A percentile compares a stretch with the other conserved stretches of the same genome.
phyloP scores from a whole-genome alignment of 2,797 vertebrate species.

The Anableps anableps region DNA sequence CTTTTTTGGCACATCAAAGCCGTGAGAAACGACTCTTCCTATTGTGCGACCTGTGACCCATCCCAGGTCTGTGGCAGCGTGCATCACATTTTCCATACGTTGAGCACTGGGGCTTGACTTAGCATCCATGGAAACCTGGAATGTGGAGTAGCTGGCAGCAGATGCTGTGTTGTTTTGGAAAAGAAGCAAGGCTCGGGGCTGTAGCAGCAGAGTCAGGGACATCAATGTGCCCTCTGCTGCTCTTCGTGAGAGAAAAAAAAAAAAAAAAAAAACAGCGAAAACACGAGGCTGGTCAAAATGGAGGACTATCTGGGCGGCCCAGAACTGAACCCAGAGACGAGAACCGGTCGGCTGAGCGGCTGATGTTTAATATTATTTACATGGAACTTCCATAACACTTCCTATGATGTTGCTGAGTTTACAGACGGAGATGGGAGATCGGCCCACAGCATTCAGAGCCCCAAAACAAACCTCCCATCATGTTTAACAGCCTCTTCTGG shows the following conservation, averaged over 20 bases:
- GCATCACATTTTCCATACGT: constrained; percentile 70
- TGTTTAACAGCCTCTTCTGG: constrained; percentile 52
- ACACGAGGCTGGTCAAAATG: constrained; percentile 72
- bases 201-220: constrained; percentile 67
- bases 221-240: constrained; percentile 76
- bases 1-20: constrained; percentile 19
- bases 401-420: constrained; percentile 62
- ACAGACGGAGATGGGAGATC: constrained; percentile 40
- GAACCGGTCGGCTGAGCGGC: constrained; percentile 19
- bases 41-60: constrained; percentile 77
- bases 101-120: constrained; percentile 47
- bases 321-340: constrained; percentile 41
- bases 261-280: constrained; percentile 50
- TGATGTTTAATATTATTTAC: background rate
- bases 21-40: constrained; percentile 44
- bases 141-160: constrained; percentile 77
- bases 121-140: constrained; percentile 73
- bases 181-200: constrained; percentile 55
- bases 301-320: constrained; percentile 67
- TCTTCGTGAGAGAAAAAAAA: constrained; percentile 51
- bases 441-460: constrained; percentile 36
- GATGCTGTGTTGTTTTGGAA: constrained; percentile 74
- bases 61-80: constrained; percentile 38
- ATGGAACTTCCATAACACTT: constrained; percentile 50
- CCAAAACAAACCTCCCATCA: constrained; percentile 69